A percentile compares a stretch with the other conserved stretches of the same genome.
Evolutionary conservation across 1,140 invertebrate species (phyloP).

Genomic region (Drosophila obscura): DNA sequence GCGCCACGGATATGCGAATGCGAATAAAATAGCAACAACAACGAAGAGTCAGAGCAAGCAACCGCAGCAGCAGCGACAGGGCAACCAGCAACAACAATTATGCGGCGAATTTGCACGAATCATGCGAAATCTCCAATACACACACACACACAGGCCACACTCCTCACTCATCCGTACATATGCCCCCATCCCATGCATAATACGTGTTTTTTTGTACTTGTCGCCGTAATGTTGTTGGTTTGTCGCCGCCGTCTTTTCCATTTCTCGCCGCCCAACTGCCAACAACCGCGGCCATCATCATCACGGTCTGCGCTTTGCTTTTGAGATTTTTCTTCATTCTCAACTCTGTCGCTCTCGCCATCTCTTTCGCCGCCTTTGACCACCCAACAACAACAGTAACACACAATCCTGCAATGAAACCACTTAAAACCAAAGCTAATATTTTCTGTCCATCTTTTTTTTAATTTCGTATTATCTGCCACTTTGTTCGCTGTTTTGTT

Average conservation of each 20-base stretch:
- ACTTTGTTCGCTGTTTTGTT: constrained; percentile 74
- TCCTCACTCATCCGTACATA: constrained; percentile 24
- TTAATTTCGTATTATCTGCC: constrained; percentile 15
- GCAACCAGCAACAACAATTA: constrained; percentile 59
- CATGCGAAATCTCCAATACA: constrained; percentile 75
- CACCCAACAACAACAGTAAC: constrained; percentile 15
- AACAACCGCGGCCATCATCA: constrained; percentile 26
- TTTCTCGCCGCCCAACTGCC: constrained; percentile 39
- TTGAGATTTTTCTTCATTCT: constrained; percentile 30
- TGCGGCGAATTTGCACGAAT: constrained; percentile 82
- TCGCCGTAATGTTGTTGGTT: constrained; percentile 59
- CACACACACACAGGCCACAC: constrained; percentile 18
- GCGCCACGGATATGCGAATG: constrained; percentile 73
- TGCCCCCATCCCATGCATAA: constrained; percentile 63
- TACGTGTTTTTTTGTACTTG: constrained; percentile 76
- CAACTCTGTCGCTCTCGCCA: constrained; percentile 4
- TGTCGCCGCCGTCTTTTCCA: constrained; percentile 51
- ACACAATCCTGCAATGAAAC: background rate
- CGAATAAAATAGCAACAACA: constrained; percentile 73
- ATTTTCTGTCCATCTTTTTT: background rate
- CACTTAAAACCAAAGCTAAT: background rate
- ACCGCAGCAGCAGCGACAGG: constrained; percentile 22
- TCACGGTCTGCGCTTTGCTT: constrained; percentile 31
- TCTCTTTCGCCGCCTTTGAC: constrained; percentile 18
- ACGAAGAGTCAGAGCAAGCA: constrained; percentile 44